Percentiles rank a stretch among this genome's conserved stretches.
These are phyloP conservation scores for Stegodyphus dumicola DNA, from an alignment of 1,140 invertebrate species.

Conservation along the genomic window DNA sequence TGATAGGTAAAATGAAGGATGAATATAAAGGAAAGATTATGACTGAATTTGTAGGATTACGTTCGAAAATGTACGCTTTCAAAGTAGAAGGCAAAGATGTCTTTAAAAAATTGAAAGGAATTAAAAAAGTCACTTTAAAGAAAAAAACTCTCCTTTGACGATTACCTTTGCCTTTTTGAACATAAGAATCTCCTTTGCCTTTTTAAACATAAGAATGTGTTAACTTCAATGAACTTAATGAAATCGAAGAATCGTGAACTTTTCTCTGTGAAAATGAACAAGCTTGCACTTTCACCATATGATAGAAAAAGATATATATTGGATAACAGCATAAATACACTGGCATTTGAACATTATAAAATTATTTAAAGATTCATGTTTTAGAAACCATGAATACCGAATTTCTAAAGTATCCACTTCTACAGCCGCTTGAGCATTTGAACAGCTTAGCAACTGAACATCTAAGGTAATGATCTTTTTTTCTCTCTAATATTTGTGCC, in stretches of 20 bases:
- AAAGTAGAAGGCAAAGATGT: not conserved
- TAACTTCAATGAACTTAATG: not conserved
- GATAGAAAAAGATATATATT: conserved; percentile 3
- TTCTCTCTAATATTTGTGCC: too few relatives aligned
- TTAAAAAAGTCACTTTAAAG: conserved; percentile 2
- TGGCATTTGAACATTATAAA: not conserved
- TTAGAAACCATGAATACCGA: too few relatives aligned
- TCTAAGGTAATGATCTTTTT: too few relatives aligned
- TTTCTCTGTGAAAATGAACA: not conserved
- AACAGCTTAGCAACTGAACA: too few relatives aligned
- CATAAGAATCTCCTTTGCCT: too few relatives aligned
- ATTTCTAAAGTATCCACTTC: too few relatives aligned
- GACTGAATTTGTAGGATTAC: conserved; percentile 67
- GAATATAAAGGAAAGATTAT: conserved; percentile 68
- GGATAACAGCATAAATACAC: not conserved
- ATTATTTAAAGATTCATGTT: too few relatives aligned
- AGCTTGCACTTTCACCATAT: not conserved
- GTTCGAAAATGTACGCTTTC: conserved; percentile 65
- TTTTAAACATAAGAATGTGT: conserved; percentile 8
- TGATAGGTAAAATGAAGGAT: conserved; percentile 71
- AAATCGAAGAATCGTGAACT: not conserved
- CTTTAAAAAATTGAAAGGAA: conserved; percentile 20
- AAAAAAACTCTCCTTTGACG: conserved; percentile 8
- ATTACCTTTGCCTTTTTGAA: too few relatives aligned
- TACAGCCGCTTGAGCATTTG: too few relatives aligned